These are phyloP conservation scores for Empidonax alnorum DNA, from an alignment of 2,113 vertebrate genomes.

Conservation along the genomic window DNA sequence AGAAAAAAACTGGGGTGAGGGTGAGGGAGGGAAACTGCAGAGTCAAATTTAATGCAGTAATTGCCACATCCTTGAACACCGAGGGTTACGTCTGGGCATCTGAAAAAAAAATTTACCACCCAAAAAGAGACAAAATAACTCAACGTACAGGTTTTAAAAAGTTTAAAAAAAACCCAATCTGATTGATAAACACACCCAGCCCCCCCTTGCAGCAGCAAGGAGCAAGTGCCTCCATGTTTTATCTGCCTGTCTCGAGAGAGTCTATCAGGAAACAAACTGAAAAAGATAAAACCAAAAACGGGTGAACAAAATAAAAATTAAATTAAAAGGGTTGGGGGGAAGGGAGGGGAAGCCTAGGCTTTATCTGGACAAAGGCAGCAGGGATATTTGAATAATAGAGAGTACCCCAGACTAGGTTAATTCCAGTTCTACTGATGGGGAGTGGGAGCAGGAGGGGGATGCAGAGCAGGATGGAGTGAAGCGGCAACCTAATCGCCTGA, in stretches of 20 bases:
- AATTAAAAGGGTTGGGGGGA: neutral
- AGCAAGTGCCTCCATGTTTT: neutral
- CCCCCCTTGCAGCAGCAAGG: neutral
- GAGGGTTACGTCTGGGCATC: neutral
- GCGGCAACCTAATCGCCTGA: conserved; percentile 79
- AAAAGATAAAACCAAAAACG: neutral
- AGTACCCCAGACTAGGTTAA: conserved; percentile 65
- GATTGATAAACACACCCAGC: neutral
- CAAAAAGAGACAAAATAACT: neutral
- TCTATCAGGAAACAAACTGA: neutral
- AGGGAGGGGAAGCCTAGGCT: neutral
- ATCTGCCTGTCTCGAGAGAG: neutral
- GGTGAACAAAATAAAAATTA: neutral
- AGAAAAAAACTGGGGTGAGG: neutral
- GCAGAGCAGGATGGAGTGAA: conserved; percentile 81
- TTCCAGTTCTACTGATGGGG: conserved; percentile 65
- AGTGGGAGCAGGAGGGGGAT: conserved; percentile 62
- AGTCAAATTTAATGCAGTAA: conserved; percentile 40
- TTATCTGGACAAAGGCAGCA: conserved; percentile 69
- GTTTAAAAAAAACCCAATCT: neutral
- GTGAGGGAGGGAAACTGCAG: neutral
- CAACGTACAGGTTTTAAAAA: rapidly evolving
- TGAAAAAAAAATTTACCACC: neutral
- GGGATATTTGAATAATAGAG: conserved; percentile 96
- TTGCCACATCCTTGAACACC: conserved; percentile 12